Base-by-base conservation (phyloP, 2,888 invertebrate genomes). In the Parnassius apollo region DNA sequence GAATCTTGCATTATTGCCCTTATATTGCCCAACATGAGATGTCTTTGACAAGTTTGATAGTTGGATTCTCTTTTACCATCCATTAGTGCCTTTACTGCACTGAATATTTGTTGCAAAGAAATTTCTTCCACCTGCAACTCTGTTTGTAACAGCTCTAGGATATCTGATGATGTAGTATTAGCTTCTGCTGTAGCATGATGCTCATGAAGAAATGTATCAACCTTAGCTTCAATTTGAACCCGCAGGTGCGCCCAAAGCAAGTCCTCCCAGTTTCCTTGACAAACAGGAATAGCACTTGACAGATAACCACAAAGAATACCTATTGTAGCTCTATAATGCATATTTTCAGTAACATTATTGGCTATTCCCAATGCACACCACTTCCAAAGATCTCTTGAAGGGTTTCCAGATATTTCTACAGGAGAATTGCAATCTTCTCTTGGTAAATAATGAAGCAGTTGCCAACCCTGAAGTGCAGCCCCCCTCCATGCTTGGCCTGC, bases 401-500 rank as follows among this genome's bases (percentile, higher is more conserved):
- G 95, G 86, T 98, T 98, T 0, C 98, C 98, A 81, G 95, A 94
- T 56, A 96, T 93, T 60, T 95, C 93, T 64, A 93, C 76, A 63
- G 81, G 78, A n/a, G 80, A 71, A 67, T 86, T 88, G 13, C 75
- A 65, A 58, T 88, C 85, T 57, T 93, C 92, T 73, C 94, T 94
- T 75, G 97, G 97, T 8, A 97, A 95, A 88, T 98, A 98, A 78
- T 98, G 96, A 74, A 95, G 94, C 42, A 98, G 91, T 62, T 95
- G 93, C 98, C 98, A 98, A 2, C 98, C 98, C 82, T 98, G 96
- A 49, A 98, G 87, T 25, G 96, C 94, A 4, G 97, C 97, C 1
- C 98, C 98, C 57, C 97, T 92, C 98, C 98, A 98, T 2, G 96
- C 94, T 82, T 98, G 98, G 0, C 98, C 98, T 74, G 96, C 96